Evolutionary conservation across 2,888 invertebrate genomes (phyloP).

Genomic region (Zootermopsis nevadensis): DNA sequence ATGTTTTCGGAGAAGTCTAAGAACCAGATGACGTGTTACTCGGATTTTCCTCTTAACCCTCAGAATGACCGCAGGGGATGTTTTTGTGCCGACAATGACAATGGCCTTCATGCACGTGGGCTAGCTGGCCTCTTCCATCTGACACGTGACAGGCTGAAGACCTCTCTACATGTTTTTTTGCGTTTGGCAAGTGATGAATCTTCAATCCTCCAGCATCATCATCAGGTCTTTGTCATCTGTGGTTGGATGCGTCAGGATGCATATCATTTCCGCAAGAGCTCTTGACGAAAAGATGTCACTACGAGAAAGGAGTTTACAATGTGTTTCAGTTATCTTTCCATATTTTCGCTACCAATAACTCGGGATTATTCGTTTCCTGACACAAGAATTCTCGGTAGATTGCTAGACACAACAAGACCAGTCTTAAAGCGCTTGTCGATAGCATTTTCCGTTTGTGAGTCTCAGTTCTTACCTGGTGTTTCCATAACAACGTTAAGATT

Average conservation of each 20-base stretch:
- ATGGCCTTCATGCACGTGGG: not conserved
- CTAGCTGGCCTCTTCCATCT: slow-evolving; percentile 11
- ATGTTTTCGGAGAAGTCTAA: too few relatives aligned
- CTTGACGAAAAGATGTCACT: not conserved
- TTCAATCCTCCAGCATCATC: not conserved
- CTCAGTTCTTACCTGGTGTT: too few relatives aligned
- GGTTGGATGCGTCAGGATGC: not conserved
- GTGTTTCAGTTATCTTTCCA: not conserved
- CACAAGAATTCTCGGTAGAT: too few relatives aligned
- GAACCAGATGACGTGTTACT: too few relatives aligned
- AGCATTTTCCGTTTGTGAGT: too few relatives aligned
- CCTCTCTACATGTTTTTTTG: not conserved
- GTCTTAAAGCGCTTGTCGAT: too few relatives aligned
- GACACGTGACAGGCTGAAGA: not conserved
- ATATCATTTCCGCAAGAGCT: slow-evolving; percentile 9
- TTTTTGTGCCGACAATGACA: not conserved
- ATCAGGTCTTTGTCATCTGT: not conserved
- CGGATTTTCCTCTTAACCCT: too few relatives aligned
- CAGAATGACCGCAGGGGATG: too few relatives aligned
- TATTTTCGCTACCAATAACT: not conserved
- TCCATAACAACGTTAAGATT: too few relatives aligned
- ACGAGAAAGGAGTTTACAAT: not conserved
- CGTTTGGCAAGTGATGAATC: not conserved
- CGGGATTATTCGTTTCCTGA: too few relatives aligned
- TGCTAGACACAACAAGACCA: too few relatives aligned